Conservation (phyloP, 1,140 invertebrate species). For the Sesamia nonagrioides region DNA sequence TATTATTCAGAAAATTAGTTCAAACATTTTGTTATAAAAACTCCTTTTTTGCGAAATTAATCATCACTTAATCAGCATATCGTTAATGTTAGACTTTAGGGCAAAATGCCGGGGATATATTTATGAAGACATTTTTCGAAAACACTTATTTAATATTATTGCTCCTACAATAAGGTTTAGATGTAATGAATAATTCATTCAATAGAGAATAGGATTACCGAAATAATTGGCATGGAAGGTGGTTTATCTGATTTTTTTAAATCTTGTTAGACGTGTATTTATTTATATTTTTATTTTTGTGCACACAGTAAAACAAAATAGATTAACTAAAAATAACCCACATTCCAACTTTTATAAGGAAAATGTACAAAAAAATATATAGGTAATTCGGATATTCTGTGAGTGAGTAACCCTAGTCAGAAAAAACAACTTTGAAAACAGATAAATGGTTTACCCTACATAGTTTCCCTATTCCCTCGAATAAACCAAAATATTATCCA, state of each 20-base stretch:
- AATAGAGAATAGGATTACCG: neutral
- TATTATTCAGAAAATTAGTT: conserved; percentile 15
- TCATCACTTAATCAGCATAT: conserved; percentile 11
- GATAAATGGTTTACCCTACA: conserved; percentile 1
- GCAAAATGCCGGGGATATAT: neutral
- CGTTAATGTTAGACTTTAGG: neutral
- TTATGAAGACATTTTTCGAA: neutral
- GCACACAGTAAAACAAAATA: too few relatives aligned
- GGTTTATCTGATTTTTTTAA: too few relatives aligned
- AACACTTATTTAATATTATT: neutral
- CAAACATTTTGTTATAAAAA: neutral
- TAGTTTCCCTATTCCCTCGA: conserved; percentile 18
- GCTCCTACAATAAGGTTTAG: neutral
- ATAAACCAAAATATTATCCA: conserved; percentile 33
- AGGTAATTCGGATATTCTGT: neutral
- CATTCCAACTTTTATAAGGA: too few relatives aligned
- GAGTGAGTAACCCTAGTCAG: neutral
- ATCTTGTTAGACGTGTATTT: too few relatives aligned
- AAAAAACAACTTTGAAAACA: conserved; percentile 22
- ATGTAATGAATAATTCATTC: neutral
- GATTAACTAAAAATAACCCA: too few relatives aligned
- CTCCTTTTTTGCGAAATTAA: conserved; percentile 20
- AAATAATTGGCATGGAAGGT: neutral
- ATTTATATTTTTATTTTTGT: too few relatives aligned
- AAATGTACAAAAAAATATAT: too few relatives aligned